A percentile compares a stretch with the other conserved stretches of the same genome.
Evolutionary conservation across 1,140 invertebrate genomes (phyloP).

Genomic region (Amyelois transitella): DNA sequence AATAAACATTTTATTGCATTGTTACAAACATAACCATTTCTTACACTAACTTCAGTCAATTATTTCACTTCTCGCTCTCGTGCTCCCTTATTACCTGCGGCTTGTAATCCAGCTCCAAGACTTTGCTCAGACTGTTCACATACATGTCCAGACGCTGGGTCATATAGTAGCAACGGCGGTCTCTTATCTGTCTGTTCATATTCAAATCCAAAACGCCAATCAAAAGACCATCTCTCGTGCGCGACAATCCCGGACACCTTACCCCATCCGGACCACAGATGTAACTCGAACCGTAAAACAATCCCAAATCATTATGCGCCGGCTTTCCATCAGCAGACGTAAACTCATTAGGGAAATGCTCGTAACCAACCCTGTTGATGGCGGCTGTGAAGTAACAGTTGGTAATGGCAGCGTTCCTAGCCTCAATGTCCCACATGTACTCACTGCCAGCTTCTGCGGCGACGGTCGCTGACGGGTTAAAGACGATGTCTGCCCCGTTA

Average conservation of each 20-base stretch:
- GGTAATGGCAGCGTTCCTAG: conserved; percentile 96
- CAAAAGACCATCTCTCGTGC: conserved; percentile 90
- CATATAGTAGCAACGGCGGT: conserved; percentile 97
- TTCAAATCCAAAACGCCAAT: conserved; percentile 96
- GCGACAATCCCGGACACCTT: conserved; percentile 92
- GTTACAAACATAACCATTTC: too few species aligned
- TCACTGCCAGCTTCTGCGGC: conserved; percentile 83
- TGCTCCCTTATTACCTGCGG: conserved; percentile 59
- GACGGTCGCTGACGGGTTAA: conserved; percentile 98
- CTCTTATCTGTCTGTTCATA: conserved; percentile 94
- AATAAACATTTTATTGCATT: too few species aligned
- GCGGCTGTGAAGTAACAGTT: conserved; percentile 96
- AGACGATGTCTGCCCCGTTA: conserved; percentile 99
- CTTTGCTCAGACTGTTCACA: conserved; percentile 75
- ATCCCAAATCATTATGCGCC: conserved; percentile 94
- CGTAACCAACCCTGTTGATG: conserved; percentile 97
- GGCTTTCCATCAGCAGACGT: conserved; percentile 94
- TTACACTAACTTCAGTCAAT: neutral
- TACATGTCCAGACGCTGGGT: conserved; percentile 96
- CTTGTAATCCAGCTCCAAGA: conserved; percentile 56
- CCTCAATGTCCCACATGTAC: conserved; percentile 97
- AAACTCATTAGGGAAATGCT: conserved; percentile 84
- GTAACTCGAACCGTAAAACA: conserved; percentile 98
- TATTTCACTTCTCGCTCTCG: conserved; percentile 22
- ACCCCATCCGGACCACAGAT: conserved; percentile 95